Evolutionary conservation across 1,140 invertebrate species (phyloP).

Genomic region (Tribolium castaneum): DNA sequence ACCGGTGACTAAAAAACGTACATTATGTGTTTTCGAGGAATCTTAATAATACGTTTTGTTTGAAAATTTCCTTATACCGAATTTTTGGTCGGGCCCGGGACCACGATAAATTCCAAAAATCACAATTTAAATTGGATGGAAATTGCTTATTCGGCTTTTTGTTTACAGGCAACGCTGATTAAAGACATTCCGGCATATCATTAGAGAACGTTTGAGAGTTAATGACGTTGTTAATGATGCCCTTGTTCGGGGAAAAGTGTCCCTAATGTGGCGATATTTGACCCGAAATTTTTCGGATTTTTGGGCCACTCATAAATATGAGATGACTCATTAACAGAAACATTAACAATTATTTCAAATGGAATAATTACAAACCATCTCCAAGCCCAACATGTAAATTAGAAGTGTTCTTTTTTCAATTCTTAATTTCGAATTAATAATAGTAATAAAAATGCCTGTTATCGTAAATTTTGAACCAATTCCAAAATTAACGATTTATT

Average conservation of each 20-base stretch:
- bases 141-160: conserved; percentile 17
- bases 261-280: conserved; percentile 8
- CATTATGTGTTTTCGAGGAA: conserved; percentile 46
- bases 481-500: too few species aligned
- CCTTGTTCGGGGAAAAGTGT: conserved; percentile 36
- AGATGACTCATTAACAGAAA: background rate
- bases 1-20: conserved; percentile 41
- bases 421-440: too few species aligned
- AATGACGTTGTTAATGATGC: conserved; percentile 40
- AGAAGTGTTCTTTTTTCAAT: too few species aligned
- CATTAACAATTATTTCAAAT: background rate
- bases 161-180: conserved; percentile 32
- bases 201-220: conserved; percentile 42
- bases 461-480: too few species aligned
- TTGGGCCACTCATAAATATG: background rate
- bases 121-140: conserved; percentile 37
- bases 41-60: conserved; percentile 48
- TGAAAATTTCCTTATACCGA: conserved; percentile 31
- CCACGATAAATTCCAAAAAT: conserved; percentile 33
- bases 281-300: conserved; percentile 4
- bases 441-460: too few species aligned
- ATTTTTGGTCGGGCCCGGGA: background rate
- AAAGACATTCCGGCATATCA: conserved; percentile 41
- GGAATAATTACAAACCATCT: background rate
- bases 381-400: background rate